phyloP scores from a whole-genome alignment of 2,113 vertebrate species.

The Pyrgilauda ruficollis region DNA sequence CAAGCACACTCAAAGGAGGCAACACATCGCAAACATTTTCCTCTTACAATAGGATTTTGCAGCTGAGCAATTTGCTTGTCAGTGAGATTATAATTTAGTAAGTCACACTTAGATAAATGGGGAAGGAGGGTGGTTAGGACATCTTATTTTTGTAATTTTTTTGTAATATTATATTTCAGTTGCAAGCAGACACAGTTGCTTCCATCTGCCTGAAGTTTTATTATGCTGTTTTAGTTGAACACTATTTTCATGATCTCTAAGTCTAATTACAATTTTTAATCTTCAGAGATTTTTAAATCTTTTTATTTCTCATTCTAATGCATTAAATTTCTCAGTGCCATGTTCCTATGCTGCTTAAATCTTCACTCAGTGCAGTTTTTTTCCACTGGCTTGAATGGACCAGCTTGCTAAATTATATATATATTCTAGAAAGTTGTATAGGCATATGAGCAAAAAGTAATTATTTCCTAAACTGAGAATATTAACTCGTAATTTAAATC shows the following conservation, averaged over 20 bases:
- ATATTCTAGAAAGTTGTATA: neutral
- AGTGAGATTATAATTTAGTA: neutral
- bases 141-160: neutral
- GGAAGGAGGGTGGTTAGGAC: neutral
- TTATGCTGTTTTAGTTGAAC: neutral
- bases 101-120: neutral
- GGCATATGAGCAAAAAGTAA: neutral
- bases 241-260: neutral
- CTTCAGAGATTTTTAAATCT: neutral
- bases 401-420: neutral
- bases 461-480: neutral
- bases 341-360: neutral
- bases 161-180: neutral
- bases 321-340: neutral
- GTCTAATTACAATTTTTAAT: neutral
- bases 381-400: neutral
- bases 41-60: neutral
- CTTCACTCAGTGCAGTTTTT: neutral
- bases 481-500: neutral
- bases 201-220: neutral
- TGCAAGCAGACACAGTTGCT: neutral
- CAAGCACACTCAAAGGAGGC: neutral
- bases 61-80: neutral
- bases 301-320: neutral
- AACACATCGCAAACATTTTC: rapidly evolving